phyloP scores from a whole-genome alignment of 1,140 invertebrate genomes.

The Habropoda laboriosa region DNA sequence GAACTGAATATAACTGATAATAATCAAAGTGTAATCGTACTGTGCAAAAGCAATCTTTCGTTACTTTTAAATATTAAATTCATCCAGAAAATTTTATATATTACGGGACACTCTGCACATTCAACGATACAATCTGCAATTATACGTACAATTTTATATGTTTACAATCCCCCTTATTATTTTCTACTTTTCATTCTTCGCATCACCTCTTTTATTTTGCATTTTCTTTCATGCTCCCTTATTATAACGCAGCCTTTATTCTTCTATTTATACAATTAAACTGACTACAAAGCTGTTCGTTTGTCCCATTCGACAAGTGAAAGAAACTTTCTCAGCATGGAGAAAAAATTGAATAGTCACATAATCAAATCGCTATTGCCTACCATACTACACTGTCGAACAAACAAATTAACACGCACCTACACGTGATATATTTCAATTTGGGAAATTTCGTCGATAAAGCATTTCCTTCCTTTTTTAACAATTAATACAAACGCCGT shows the following conservation, averaged over 20 bases:
- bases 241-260: background rate
- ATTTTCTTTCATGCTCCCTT: background rate
- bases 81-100: no score
- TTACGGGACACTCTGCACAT: no score
- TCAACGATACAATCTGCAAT: no score
- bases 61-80: no score
- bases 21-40: no score
- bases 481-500: conserved; percentile 8
- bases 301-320: background rate
- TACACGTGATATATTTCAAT: background rate
- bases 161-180: background rate
- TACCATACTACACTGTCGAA: no score
- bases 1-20: no score
- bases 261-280: background rate
- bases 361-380: no score
- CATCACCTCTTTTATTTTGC: background rate
- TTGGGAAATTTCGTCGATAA: background rate
- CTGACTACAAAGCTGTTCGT: background rate
- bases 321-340: no score
- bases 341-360: no score
- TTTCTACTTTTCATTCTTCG: background rate
- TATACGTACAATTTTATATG: background rate
- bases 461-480: background rate
- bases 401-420: no score
- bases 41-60: no score